A percentile compares a stretch with the other conserved stretches of the same genome.
phyloP scores from a whole-genome alignment of 2,797 vertebrate genomes.

The Chaunax sp. region DNA sequence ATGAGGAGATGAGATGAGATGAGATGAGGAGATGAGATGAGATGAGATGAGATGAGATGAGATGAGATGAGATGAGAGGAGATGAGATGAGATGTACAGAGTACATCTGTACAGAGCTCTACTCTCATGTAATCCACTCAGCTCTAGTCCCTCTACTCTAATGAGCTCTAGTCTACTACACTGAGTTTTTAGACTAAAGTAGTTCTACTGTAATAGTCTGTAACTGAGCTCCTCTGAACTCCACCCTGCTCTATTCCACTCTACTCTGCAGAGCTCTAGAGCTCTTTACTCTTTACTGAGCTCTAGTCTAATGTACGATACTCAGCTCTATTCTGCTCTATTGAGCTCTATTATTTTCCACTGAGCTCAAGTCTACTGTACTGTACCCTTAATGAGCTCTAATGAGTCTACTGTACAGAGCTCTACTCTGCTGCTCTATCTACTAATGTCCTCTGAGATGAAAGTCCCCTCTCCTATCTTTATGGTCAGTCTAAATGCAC shows the following conservation, averaged over 20 bases:
- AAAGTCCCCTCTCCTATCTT: slow-evolving; percentile 19
- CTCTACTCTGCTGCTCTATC: neutral
- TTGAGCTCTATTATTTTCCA: neutral
- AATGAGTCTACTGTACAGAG: neutral
- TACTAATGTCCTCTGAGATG: no score
- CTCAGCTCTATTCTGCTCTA: neutral
- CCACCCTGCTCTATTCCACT: neutral
- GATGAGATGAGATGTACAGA: no score
- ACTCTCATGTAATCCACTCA: neutral
- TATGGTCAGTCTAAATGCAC: slow-evolving; percentile 33
- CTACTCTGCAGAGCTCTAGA: neutral
- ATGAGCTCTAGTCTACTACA: neutral
- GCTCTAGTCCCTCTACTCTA: neutral
- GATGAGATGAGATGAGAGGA: no score
- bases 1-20: no score
- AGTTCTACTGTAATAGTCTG: neutral
- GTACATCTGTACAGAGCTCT: neutral
- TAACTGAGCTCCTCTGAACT: neutral
- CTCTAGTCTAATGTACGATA: neutral
- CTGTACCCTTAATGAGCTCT: neutral
- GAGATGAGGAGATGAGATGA: no score
- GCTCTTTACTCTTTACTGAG: neutral
- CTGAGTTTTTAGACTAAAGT: no score
- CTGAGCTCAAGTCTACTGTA: neutral
- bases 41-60: no score